A percentile compares a stretch with the other conserved stretches of the same genome.
Conservation (phyloP, 2,888 invertebrate species). For the Bellardia pandia region DNA sequence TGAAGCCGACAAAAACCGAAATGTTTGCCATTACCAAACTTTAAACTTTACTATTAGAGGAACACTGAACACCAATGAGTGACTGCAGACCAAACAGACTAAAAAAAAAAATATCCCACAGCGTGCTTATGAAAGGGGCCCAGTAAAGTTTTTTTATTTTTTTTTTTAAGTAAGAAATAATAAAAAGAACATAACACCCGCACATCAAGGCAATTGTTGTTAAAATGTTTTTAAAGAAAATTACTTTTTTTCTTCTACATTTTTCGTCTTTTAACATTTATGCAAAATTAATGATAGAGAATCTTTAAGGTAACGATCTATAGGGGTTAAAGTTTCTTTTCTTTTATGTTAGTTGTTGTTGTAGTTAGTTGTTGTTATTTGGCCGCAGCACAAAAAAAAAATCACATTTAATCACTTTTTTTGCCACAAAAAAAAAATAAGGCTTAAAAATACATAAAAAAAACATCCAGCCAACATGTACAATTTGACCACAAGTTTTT, state of each 20-base stretch:
- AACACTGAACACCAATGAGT: conserved; percentile 20
- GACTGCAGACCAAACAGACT: conserved; percentile 37
- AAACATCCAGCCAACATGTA: conserved; percentile 28
- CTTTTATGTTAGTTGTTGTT: conserved; percentile 44
- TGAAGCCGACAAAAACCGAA: conserved; percentile 61
- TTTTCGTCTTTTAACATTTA: conserved; percentile 65
- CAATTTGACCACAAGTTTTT: conserved; percentile 58
- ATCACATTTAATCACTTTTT: conserved; percentile 64
- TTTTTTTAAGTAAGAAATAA: conserved; percentile 6
- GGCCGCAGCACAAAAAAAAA: conserved; percentile 36
- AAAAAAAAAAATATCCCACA: conserved; percentile 63
- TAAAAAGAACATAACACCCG: conserved; percentile 67
- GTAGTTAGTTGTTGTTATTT: conserved; percentile 18
- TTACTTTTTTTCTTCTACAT: conserved; percentile 12
- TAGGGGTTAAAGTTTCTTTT: conserved; percentile 68
- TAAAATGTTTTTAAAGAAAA: conserved; percentile 51
- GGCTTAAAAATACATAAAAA: conserved; percentile 3
- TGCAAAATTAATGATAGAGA: conserved; percentile 72
- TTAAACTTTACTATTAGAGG: conserved; percentile 22
- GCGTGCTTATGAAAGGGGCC: conserved; percentile 59
- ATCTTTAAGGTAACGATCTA: conserved; percentile 67
- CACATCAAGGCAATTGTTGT: conserved; percentile 59
- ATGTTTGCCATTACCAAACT: conserved; percentile 44
- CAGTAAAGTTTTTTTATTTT: not conserved
- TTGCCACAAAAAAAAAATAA: conserved; percentile 8